phyloP scores from a whole-genome alignment of 2,888 invertebrate genomes.

The Lasioglossum oenotherae region DNA sequence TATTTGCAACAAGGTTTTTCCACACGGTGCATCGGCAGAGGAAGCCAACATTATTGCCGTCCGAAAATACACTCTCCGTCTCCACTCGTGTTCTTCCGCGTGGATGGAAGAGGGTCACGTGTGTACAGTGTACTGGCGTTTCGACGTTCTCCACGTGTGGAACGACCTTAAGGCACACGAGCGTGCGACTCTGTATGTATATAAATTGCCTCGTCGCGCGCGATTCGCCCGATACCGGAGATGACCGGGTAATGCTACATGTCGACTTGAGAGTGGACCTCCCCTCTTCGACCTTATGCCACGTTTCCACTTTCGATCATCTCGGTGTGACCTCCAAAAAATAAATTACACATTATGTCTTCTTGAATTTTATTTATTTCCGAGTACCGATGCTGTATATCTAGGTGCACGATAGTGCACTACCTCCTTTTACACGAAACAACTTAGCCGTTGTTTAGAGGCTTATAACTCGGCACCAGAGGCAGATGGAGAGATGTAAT shows the following conservation, averaged over 20 bases:
- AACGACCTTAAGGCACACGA: conserved; percentile 42
- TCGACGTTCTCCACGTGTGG: conserved; percentile 28
- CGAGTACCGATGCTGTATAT: not conserved
- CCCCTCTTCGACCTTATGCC: not conserved
- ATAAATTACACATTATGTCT: not conserved
- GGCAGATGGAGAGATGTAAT: no score
- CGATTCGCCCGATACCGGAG: conserved; percentile 57
- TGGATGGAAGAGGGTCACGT: not conserved
- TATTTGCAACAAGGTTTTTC: conserved; percentile 11
- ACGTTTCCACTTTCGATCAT: not conserved
- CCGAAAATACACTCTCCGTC: not conserved
- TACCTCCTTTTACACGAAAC: no score
- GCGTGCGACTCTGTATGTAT: conserved; percentile 38
- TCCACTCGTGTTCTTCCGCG: not conserved
- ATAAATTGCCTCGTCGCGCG: conserved; percentile 56
- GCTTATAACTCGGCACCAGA: no score
- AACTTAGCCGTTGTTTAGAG: no score
- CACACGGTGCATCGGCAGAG: not conserved
- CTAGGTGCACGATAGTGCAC: no score
- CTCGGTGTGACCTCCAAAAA: not conserved
- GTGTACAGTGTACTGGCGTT: not conserved
- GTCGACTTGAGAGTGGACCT: conserved; percentile 3
- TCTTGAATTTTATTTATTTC: not conserved
- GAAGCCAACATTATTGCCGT: conserved; percentile 7
- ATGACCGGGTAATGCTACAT: conserved; percentile 38